Base-by-base conservation (phyloP, 2,113 vertebrate genomes). In the Calidris pygmaea region DNA sequence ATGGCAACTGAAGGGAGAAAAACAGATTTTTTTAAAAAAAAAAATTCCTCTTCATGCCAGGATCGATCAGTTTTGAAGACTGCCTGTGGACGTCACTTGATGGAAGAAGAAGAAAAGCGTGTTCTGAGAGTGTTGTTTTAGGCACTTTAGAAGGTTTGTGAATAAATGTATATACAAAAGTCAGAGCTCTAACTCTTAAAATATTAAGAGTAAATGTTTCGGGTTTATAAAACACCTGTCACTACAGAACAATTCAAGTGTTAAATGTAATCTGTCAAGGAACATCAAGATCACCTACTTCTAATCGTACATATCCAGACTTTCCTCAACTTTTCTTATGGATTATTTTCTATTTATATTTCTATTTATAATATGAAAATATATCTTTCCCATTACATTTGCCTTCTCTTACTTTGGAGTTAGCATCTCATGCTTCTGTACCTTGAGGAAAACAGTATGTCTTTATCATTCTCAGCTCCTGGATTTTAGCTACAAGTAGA, bases 31-130 rank as follows among this genome's bases (percentile, higher is more conserved):
- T n/a, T 16, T 79, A 70, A 56, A 58, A 66, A 53, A 47, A 68
- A 56, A 58, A 67, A 59, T 26, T 29, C 63, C 8, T 80, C 72
- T 87, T 62, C 63, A 14, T 62, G 34, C 35, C 79, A 84, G 65
- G 66, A 74, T 87, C 35, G 85, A 73, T 85, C 41, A 56, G 29
- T 87, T 95, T 86, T 82, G 89, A 97, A 96, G 93, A 86, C 66
- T 81, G 47, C 74, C 27, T 53, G 22, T 35, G 68, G 85, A 91
- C 62, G 39, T 68, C 55, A 41, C 73, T 88, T 94, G 82, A 60
- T 48, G 53, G 68, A 93, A 91, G 90, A 96, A 92, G 66, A 73
- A 92, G 66, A 73, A 72, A 78, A 88, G 65, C 37, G 5, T 82
- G 5, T 74, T 89, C 9, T 1, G 27, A 47, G 59, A 56, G 11